A percentile compares a stretch with the other conserved stretches of the same genome.
Conservation (phyloP, 2,113 vertebrate genomes). For the Riparia riparia region DNA sequence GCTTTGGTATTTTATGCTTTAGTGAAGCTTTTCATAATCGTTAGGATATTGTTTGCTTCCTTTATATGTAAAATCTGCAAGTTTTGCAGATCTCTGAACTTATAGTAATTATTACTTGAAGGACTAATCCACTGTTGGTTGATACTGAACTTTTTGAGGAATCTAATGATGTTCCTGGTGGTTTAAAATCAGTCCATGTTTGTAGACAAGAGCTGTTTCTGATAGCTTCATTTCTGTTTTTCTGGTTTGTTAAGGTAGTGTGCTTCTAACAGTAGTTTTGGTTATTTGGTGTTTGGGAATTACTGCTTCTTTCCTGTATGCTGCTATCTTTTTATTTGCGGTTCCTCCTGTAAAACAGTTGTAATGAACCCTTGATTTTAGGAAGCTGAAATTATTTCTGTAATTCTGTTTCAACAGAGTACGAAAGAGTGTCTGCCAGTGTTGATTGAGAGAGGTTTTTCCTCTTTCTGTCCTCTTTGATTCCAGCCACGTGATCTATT, state of each 20-base stretch:
- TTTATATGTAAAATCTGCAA: background rate
- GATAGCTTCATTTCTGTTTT: background rate
- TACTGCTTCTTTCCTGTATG: background rate
- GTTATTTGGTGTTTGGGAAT: background rate
- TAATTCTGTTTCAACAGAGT: background rate
- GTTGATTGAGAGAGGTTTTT: background rate
- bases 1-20: background rate
- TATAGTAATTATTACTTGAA: background rate
- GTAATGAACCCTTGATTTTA: background rate
- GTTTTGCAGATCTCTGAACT: background rate
- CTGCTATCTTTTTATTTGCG: background rate
- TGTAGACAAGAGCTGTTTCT: background rate
- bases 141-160: background rate
- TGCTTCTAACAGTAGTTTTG: background rate
- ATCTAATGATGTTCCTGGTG: background rate
- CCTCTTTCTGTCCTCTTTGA: background rate
- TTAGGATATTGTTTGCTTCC: background rate
- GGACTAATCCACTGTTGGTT: background rate
- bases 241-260: background rate
- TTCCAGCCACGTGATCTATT: background rate
- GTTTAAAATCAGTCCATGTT: background rate
- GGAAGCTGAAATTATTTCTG: background rate
- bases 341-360: background rate
- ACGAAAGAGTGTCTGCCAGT: background rate
- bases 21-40: background rate